phyloP scores from a whole-genome alignment of 2,888 invertebrate species.

The Tuta absoluta region DNA sequence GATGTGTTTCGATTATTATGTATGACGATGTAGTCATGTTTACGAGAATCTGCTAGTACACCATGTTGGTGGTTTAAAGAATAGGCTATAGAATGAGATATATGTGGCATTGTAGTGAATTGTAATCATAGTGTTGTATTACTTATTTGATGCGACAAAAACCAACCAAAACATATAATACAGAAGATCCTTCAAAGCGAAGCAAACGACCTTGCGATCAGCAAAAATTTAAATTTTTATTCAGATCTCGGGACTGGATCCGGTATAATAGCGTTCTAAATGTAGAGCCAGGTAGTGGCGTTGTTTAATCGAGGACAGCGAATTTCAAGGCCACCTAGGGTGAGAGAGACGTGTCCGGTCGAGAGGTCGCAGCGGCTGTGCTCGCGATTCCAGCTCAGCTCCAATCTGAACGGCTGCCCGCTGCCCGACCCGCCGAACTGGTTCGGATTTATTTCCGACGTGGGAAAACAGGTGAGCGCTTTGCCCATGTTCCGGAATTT shows the following conservation, averaged over 20 bases:
- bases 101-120: neutral
- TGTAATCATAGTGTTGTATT: neutral
- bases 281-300: slow-evolving; percentile 21
- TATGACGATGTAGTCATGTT: slow-evolving; percentile 3
- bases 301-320: slow-evolving; percentile 47
- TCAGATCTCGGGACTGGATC: neutral
- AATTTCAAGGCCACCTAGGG: slow-evolving; percentile 64
- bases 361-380: slow-evolving; percentile 67
- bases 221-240: neutral
- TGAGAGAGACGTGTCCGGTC: slow-evolving; percentile 61
- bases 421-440: slow-evolving; percentile 56
- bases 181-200: neutral
- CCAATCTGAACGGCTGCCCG: slow-evolving; percentile 34
- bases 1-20: slow-evolving; percentile 3
- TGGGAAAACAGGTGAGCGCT: slow-evolving; percentile 43
- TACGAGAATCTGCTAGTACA: slow-evolving; percentile 3
- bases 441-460: slow-evolving; percentile 56
- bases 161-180: neutral
- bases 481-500: slow-evolving; percentile 25
- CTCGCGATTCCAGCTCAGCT: slow-evolving; percentile 52
- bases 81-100: neutral
- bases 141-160: neutral
- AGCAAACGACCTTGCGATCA: slow-evolving; percentile 2
- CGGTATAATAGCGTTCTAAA: neutral
- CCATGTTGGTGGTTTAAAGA: neutral